phyloP scores from a whole-genome alignment of 2,113 vertebrate species.

The Tychaedon coryphoeus region DNA sequence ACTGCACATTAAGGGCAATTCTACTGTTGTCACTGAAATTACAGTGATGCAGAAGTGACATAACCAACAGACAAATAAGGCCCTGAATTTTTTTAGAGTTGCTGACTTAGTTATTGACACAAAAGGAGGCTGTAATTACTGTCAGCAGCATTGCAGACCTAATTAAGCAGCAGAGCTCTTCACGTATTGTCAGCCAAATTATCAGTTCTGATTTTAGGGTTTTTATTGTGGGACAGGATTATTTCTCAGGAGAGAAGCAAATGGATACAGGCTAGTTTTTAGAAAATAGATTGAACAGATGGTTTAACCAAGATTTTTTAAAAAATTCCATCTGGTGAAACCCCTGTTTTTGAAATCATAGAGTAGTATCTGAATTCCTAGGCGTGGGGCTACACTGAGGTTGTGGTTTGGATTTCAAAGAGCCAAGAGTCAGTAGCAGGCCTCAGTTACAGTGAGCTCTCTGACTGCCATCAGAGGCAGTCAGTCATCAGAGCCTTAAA shows the following conservation, averaged over 20 bases:
- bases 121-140: constrained; percentile 36
- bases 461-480: too few species aligned
- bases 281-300: not conserved
- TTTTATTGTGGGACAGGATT: not conserved
- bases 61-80: not conserved
- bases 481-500: not conserved
- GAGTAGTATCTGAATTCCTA: not conserved
- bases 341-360: not conserved
- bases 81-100: not conserved
- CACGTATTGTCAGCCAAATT: constrained; percentile 21
- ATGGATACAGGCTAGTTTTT: not conserved
- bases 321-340: not conserved
- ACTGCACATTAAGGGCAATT: not conserved
- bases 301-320: not conserved
- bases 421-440: not conserved
- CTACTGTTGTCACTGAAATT: not conserved
- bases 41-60: not conserved
- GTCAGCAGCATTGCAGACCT: constrained; percentile 30
- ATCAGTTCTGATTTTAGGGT: not conserved
- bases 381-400: not conserved
- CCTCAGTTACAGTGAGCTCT: not conserved
- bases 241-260: not conserved
- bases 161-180: constrained; percentile 14
- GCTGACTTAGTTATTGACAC: constrained; percentile 31
- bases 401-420: not conserved